Evolutionary conservation across 2,113 vertebrate genomes (phyloP).

Genomic region (Seriola aureovittata): DNA sequence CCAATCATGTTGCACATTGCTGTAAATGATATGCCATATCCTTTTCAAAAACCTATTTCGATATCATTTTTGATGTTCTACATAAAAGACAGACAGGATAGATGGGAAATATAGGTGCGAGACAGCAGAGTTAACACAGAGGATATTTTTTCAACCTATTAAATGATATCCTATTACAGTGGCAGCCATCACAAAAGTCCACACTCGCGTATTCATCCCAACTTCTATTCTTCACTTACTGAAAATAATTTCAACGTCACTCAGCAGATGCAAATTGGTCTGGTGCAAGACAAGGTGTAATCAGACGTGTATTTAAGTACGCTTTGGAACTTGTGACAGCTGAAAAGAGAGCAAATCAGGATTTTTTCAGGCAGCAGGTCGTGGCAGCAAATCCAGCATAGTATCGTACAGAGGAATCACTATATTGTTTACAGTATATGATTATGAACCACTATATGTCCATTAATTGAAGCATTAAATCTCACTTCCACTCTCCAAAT

Average conservation of each 20-base stretch:
- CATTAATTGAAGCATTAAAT: neutral
- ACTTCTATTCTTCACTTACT: constrained; percentile 1
- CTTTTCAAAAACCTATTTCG: constrained; percentile 21
- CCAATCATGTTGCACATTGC: neutral
- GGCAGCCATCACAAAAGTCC: neutral
- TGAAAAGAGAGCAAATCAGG: neutral
- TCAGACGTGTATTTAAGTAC: neutral
- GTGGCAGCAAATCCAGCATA: neutral
- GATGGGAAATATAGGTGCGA: neutral
- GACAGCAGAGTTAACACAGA: neutral
- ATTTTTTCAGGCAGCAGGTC: neutral
- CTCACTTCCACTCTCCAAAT: too few species aligned
- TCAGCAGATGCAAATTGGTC: constrained; percentile 6
- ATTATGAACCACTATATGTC: neutral
- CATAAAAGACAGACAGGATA: neutral
- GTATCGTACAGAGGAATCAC: neutral
- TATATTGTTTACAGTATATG: neutral
- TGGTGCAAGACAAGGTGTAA: constrained; percentile 5
- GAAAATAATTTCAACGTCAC: constrained; percentile 24
- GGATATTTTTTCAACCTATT: constrained; percentile 22
- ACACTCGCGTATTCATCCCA: neutral
- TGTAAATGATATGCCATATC: constrained; percentile 6
- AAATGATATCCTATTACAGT: constrained; percentile 8
- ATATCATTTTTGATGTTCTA: constrained; percentile 19
- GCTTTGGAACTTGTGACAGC: constrained; percentile 23